phyloP scores from a whole-genome alignment of 2,113 vertebrate species.

The Actenoides hombroni region DNA sequence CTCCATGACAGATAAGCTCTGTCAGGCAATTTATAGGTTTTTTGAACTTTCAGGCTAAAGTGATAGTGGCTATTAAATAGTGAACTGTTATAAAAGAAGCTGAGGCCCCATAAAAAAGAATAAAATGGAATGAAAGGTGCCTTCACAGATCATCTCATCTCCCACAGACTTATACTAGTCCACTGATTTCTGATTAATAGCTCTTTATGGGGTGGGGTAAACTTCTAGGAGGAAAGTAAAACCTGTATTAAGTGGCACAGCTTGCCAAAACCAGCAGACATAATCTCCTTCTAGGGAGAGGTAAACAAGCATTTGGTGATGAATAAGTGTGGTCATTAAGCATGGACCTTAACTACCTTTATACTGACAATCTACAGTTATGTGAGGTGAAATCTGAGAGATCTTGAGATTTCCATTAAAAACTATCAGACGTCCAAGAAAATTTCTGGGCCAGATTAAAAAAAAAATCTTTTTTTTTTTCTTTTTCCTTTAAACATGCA shows the following conservation, averaged over 20 bases:
- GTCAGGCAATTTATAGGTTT: constrained; percentile 46
- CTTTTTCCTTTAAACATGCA: background rate
- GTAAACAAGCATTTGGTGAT: background rate
- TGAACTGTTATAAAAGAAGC: constrained; percentile 24
- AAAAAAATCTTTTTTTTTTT: background rate
- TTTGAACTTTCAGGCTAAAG: constrained; percentile 54
- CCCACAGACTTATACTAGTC: background rate
- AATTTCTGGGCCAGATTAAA: background rate
- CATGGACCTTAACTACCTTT: background rate
- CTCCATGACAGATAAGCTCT: constrained; percentile 19
- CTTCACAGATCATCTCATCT: constrained; percentile 33
- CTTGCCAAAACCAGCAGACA: background rate
- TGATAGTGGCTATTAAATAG: constrained; percentile 34
- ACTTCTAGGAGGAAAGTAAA: constrained; percentile 8
- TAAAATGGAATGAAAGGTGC: constrained; percentile 37
- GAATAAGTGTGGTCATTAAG: background rate
- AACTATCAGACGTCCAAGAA: background rate
- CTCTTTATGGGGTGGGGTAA: background rate
- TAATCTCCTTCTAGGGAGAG: background rate
- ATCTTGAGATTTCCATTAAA: background rate
- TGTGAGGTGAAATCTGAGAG: background rate
- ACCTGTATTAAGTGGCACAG: background rate
- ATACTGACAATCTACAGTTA: background rate
- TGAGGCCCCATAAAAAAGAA: constrained; percentile 39
- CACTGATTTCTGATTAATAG: constrained; percentile 23